These are phyloP conservation scores for Spodoptera littoralis DNA, from an alignment of 2,888 invertebrate species.

Conservation along the genomic window DNA sequence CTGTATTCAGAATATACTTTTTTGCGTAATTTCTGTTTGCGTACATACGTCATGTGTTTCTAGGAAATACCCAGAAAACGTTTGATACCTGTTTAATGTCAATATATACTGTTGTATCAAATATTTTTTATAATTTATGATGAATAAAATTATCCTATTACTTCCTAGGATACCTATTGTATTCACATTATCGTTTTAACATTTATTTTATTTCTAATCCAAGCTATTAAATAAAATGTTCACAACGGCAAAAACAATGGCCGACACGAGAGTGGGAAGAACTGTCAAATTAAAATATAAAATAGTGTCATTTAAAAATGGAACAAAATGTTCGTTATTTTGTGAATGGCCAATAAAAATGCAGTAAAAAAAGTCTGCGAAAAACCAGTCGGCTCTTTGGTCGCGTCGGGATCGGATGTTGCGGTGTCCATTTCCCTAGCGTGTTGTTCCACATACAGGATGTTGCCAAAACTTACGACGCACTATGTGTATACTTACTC, in stretches of 20 bases:
- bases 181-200: no score
- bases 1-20: not conserved
- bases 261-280: conserved; percentile 19
- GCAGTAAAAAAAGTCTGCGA: conserved; percentile 40
- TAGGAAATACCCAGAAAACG: no score
- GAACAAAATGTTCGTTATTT: conserved; percentile 11
- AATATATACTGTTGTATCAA: not conserved
- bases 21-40: no score
- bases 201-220: not conserved
- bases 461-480: conserved; percentile 83
- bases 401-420: conserved; percentile 79
- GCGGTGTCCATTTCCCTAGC: conserved; percentile 84
- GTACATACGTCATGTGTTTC: no score
- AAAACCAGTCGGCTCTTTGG: conserved; percentile 41
- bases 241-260: conserved; percentile 17
- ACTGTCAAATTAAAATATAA: conserved; percentile 35
- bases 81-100: no score
- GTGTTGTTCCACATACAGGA: conserved; percentile 81
- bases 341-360: conserved; percentile 53
- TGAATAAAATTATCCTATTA: not conserved
- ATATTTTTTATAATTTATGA: conserved; percentile 19
- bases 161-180: no score
- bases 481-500: conserved; percentile 69
- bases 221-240: conserved; percentile 1
- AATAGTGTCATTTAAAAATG: conserved; percentile 18